phyloP scores from a whole-genome alignment of 2,113 vertebrate genomes.

The Bubalus kerabau region DNA sequence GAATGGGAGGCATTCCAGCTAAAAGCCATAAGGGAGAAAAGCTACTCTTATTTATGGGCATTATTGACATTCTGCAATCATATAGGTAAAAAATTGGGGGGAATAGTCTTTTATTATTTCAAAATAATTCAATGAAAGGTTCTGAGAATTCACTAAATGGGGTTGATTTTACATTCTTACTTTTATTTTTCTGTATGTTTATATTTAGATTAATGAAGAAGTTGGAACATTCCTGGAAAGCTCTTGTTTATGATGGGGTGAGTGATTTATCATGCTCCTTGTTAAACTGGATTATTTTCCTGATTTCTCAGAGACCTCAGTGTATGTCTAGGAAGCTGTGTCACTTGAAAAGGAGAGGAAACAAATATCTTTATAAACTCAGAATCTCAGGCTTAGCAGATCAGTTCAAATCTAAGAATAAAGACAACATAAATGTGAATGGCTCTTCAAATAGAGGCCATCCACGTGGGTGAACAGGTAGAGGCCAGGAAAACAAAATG shows the following conservation, averaged over 20 bases:
- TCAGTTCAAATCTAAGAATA: not conserved
- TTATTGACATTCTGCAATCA: constrained; percentile 98
- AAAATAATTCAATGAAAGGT: not conserved
- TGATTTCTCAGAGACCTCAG: not conserved
- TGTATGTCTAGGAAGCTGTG: not conserved
- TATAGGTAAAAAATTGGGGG: constrained; percentile 86
- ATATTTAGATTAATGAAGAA: constrained; percentile 94
- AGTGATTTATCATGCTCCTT: constrained; percentile 66
- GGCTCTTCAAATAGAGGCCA: not conserved
- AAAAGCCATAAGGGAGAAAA: constrained; percentile 96
- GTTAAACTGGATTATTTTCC: not conserved
- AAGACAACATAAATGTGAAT: not conserved
- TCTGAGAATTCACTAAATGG: not conserved
- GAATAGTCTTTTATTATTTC: not conserved
- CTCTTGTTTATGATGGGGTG: constrained; percentile 97
- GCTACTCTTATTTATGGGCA: constrained; percentile 95
- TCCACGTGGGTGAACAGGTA: not conserved
- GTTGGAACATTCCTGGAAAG: constrained; percentile 99
- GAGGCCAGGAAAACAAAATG: not conserved
- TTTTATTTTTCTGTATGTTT: constrained; percentile 39
- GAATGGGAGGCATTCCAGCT: constrained; percentile 98
- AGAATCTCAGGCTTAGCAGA: not conserved
- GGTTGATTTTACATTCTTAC: not conserved
- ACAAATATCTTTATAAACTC: not conserved
- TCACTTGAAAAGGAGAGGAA: not conserved